A percentile compares a stretch with the other conserved stretches of the same genome.
These are phyloP conservation scores for Holothuria scabra DNA, from an alignment of 53 echinoderm and acorn worm species.

Conservation along the genomic window DNA sequence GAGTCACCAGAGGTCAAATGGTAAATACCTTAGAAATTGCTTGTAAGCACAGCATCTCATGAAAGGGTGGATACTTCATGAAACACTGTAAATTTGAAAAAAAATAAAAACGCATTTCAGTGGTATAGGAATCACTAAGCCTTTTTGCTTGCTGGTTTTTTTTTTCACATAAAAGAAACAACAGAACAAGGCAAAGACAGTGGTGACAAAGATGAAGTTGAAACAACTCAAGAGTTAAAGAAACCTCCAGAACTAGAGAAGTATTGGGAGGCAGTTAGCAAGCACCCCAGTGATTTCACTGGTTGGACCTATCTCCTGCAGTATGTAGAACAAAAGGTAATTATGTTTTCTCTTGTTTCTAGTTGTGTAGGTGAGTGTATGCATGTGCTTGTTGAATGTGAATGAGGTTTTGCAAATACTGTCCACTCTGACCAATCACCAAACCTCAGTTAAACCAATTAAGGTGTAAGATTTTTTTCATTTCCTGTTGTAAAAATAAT, in stretches of 20 bases:
- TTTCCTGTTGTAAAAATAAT: too few relatives aligned
- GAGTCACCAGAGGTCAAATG: too few relatives aligned
- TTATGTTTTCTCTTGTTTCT: neutral
- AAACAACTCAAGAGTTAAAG: slow-evolving; percentile 15
- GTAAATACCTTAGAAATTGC: too few relatives aligned
- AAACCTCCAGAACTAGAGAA: slow-evolving; percentile 80
- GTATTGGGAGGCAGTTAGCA: slow-evolving; percentile 98
- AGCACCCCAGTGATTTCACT: slow-evolving; percentile 90
- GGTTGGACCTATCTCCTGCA: slow-evolving; percentile 98
- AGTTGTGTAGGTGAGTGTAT: neutral
- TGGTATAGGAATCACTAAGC: too few relatives aligned
- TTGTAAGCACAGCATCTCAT: too few relatives aligned
- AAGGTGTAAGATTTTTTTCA: too few relatives aligned
- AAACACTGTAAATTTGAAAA: too few relatives aligned
- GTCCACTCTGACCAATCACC: neutral
- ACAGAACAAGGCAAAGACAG: slow-evolving; percentile 3
- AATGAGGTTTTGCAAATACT: neutral
- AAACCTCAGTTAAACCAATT: neutral
- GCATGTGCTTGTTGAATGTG: neutral
- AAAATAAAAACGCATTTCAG: too few relatives aligned
- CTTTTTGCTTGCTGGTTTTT: too few relatives aligned
- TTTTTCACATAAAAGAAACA: too few relatives aligned
- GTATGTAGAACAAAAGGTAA: slow-evolving; percentile 95
- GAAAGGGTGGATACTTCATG: too few relatives aligned
- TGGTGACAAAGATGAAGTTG: slow-evolving; percentile 4